Percentiles rank a stretch among this genome's conserved stretches.
phyloP scores from a whole-genome alignment of 2,113 vertebrate genomes.

The Myotis yumanensis region DNA sequence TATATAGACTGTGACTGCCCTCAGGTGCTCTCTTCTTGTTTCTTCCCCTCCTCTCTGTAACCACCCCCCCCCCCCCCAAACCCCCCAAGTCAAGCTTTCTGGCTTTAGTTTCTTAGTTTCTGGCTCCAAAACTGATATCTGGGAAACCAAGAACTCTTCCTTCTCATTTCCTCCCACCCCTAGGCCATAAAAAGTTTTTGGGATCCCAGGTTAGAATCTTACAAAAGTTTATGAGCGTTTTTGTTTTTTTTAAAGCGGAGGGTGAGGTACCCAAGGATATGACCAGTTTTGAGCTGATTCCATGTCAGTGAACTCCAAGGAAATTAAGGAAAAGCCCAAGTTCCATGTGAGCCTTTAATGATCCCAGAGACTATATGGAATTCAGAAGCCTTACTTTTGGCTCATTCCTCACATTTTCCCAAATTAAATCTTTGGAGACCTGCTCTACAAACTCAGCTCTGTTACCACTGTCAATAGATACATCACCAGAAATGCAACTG shows the following conservation, averaged over 20 bases:
- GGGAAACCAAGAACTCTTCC: conserved; percentile 2
- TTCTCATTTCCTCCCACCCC: conserved; percentile 1
- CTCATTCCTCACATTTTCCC: conserved; percentile 53
- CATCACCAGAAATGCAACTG: conserved; percentile 69
- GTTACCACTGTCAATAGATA: conserved; percentile 73
- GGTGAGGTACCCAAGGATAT: neutral
- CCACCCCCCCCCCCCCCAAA: neutral
- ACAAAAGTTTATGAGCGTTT: neutral
- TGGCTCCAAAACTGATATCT: neutral
- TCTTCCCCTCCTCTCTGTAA: neutral
- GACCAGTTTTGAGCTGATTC: neutral
- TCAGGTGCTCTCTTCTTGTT: neutral
- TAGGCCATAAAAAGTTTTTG: neutral
- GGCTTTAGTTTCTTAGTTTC: conserved; percentile 44
- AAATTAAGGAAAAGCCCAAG: neutral
- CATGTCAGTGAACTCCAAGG: neutral
- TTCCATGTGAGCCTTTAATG: neutral
- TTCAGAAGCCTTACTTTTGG: conserved; percentile 48
- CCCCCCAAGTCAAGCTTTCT: neutral
- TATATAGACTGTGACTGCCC: neutral
- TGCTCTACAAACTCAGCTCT: conserved; percentile 67
- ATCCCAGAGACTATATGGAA: neutral
- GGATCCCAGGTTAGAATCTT: conserved; percentile 10
- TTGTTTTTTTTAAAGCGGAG: neutral
- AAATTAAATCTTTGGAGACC: conserved; percentile 71